Evolutionary conservation across 2,888 invertebrate species (phyloP), one percentile per base, ranked within the genome.

Genomic region (Cephus sareptanus): DNA sequence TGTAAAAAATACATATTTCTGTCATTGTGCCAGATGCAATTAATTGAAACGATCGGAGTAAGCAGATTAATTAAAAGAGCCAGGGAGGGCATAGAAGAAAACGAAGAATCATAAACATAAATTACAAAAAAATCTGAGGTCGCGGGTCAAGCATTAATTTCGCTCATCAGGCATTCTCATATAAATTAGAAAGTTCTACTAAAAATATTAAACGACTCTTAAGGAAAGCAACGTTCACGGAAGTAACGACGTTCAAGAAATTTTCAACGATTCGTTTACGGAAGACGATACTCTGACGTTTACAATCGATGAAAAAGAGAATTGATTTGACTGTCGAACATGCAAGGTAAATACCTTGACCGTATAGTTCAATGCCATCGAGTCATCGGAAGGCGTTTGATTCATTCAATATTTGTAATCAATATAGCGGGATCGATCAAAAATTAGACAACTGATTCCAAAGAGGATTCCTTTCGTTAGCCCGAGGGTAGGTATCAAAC

Each of bases 21-120:
- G 82, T 82, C 83, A 78, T 83, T 84, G 83, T 71, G 75, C 80
- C 81, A 85, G 80, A 81, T 81, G 80, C 85, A 86, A 86, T 85
- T 85, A 85, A 82, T 83, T 74, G 73, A 56, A 71, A 12, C 31
- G 1, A 71, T 71, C 11, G 71, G 31, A 6, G 71, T 31, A 34
- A 31, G 13, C 9, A 71, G 71, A 23, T 11, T 15, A 23, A 71
- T 34, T 34, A 34, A 56, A 56, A 71, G 31, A 11, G 71, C 2
- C 71, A n/a, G 4, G 9, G 9, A 56, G 9, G 56, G 9, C 56
- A 71, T 15, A 34, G 31, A 23, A 70, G 31, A 9, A 71, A 31
- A 34, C 31, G 71, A 71, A 71, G 34, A 33, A 71, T 11, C 31
- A n/a, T 12, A 56, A 56, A 56, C 9, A 56, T 56, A 15, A 56